Evolutionary conservation across 2,888 invertebrate genomes (phyloP), one percentile per base, ranked within the genome.

Genomic region (Miltochrista miniata): DNA sequence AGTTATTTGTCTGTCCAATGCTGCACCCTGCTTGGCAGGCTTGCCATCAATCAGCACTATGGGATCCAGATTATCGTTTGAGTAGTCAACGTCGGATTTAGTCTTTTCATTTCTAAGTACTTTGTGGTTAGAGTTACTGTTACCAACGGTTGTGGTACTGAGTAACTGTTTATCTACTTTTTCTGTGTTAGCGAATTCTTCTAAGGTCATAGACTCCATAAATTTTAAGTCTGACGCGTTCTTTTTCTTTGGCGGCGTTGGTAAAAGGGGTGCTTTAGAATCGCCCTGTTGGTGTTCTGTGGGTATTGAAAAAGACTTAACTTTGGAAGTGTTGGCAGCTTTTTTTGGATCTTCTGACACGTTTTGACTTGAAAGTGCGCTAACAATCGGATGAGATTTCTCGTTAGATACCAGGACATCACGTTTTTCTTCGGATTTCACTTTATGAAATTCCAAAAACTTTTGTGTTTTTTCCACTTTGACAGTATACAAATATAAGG

Each of bases 401-500:
- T 64, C 68, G 42, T 68, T 71, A 14, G 64, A 12, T 2, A 51
- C 13, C 11, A 7, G 13, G 10, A 11, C 7, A 2, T 76, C 74
- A 14, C 65, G 67, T 68, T 72, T 82, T 8, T 84, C 81, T 41
- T 83, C 81, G 37, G 61, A 57, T 77, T 90, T 91, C 24, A 69
- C 50, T 76, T 78, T 87, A 63, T 90, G 81, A 61, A 88, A 90
- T 45, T 87, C 82, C 35, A 91, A 69, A 64, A 90, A 90, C 51
- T 86, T 90, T 78, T 91, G 90, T 5, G 90, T 90, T 68, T 85
- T 90, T 37, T 89, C 90, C 1, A 91, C 90, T 79, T 90, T 89
- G 7, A 90, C 83, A 7, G 85, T 51, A 54, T 90, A 91, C 8
- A 89, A 70, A 57, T 91, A 81, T 55, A 89, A 69, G 11, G 75